Percentiles rank a stretch among this genome's conserved stretches.
phyloP scores from a whole-genome alignment of 2,113 vertebrate genomes.

The Catharus minimus region DNA sequence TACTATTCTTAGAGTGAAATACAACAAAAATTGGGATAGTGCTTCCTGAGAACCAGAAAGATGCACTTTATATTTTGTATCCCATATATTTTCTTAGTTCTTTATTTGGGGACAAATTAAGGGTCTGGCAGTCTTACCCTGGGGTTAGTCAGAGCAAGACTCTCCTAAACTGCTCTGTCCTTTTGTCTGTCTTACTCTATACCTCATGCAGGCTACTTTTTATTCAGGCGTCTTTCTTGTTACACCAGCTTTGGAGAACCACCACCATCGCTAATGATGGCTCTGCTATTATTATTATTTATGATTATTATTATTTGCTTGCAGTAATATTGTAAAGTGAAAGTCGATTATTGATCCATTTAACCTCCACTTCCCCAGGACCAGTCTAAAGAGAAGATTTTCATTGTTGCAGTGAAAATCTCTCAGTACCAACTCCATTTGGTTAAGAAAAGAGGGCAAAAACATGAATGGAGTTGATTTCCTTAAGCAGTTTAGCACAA shows the following conservation, averaged over 20 bases:
- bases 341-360: neutral
- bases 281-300: neutral
- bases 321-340: neutral
- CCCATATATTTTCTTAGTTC: neutral
- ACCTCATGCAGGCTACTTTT: neutral
- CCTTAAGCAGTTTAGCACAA: neutral
- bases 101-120: neutral
- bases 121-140: neutral
- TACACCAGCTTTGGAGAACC: neutral
- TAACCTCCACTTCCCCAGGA: neutral
- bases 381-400: neutral
- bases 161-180: neutral
- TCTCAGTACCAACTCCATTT: neutral
- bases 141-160: neutral
- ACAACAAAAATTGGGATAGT: neutral
- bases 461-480: slow-evolving; percentile 6
- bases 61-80: neutral
- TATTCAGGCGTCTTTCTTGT: neutral
- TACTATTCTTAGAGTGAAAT: neutral
- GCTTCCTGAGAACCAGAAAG: neutral
- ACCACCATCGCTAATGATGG: neutral
- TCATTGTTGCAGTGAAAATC: neutral
- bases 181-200: neutral
- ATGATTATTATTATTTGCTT: neutral
- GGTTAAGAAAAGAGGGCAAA: slow-evolving; percentile 33